Evolutionary conservation across 2,888 invertebrate genomes (phyloP), one percentile per base, ranked within the genome.

Genomic region (Pandemis corylana): DNA sequence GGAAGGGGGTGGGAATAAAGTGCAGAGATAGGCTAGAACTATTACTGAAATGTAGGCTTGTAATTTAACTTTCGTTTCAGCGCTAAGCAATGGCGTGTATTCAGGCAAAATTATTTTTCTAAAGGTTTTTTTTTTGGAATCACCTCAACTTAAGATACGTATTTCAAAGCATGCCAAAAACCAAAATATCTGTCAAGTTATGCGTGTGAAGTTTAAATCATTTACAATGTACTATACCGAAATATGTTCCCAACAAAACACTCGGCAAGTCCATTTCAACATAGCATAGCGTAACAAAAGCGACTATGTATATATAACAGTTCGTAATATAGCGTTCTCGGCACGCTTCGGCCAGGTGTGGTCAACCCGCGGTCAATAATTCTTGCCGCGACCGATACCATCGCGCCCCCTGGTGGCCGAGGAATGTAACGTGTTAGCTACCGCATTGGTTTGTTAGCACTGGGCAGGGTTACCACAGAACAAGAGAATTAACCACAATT

Each of bases 351-450:
- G 62, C 75, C 70, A 75, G 75, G 75, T 75, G 75, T 71, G 75
- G 75, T 67, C 75, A 75, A 75, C 59, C 65, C 49, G 74, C 78
- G 81, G 80, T 81, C 84, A 84, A 84, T 85, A 86, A 82, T 79
- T 82, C 83, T 83, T 80, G 82, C 80, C 83, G 78, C 85, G 84
- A 71, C 80, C 82, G 88, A 89, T 88, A 84, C 44, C 79, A 89
- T 88, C 89, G 80, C 88, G 80, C 80, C 81, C 78, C 76, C 75
- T 79, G 78, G 85, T 82, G 84, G 84, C 83, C 70, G 67, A 46
- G 77, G 72, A 73, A 75, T 73, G 63, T 49, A 73, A 72, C 71
- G 63, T 56, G 51, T 53, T 65, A 53, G 72, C 77, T 72, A 77
- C 76, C 71, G 73, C 74, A 70, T 71, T 71, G 42, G 63, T 71